Conservation (phyloP, 2,888 invertebrate species). For the Mechanitis mazaeus region DNA sequence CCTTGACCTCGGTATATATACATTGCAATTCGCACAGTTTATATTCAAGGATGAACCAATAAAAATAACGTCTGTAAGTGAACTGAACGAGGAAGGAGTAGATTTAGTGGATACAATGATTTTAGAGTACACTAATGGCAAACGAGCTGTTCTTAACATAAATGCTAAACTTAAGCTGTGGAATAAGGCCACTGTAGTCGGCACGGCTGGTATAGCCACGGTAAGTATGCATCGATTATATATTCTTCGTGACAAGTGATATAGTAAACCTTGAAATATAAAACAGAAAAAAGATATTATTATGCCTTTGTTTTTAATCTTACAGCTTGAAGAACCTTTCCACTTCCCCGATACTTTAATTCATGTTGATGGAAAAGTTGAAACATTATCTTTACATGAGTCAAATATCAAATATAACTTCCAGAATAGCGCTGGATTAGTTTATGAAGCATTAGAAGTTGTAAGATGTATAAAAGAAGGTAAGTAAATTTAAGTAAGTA, state of each 20-base stretch:
- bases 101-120: conserved; percentile 80
- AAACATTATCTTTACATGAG: conserved; percentile 77
- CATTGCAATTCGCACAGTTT: conserved; percentile 83
- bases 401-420: conserved; percentile 76
- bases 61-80: conserved; percentile 81
- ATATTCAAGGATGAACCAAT: conserved; percentile 83
- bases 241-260: background rate
- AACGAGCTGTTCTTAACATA: conserved; percentile 78
- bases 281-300: background rate
- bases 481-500: conserved; percentile 24
- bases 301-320: conserved; percentile 13
- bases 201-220: conserved; percentile 76
- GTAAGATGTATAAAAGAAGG: conserved; percentile 79
- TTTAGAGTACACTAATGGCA: conserved; percentile 78
- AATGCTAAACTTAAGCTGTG: conserved; percentile 68
- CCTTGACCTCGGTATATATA: conserved; percentile 87
- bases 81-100: conserved; percentile 82
- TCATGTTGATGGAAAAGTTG: conserved; percentile 72
- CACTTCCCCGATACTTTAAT: conserved; percentile 81
- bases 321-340: conserved; percentile 71
- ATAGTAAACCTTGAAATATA: background rate
- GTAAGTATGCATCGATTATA: background rate
- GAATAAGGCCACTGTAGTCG: conserved; percentile 79
- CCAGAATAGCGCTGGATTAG: conserved; percentile 81
- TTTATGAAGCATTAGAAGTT: conserved; percentile 85